Evolutionary conservation across 1,140 invertebrate genomes (phyloP).

Genomic region (Drosophila rufa): DNA sequence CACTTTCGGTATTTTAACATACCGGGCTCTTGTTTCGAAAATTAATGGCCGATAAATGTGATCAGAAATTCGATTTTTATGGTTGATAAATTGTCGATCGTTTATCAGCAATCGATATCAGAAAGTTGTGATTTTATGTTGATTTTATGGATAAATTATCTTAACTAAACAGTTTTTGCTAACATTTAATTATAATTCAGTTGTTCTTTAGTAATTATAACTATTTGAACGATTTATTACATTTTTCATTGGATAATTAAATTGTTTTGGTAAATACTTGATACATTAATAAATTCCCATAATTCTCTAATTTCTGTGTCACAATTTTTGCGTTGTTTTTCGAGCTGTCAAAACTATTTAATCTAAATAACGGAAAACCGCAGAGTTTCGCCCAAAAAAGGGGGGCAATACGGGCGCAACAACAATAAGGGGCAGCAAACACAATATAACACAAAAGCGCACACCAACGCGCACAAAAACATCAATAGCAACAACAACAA

Average conservation of each 20-base stretch:
- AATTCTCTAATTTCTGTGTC: slow-evolving; percentile 10
- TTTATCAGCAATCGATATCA: slow-evolving; percentile 28
- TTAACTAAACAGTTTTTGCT: neutral
- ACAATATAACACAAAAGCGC: slow-evolving; percentile 33
- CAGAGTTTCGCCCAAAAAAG: slow-evolving; percentile 38
- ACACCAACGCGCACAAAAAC: slow-evolving; percentile 31
- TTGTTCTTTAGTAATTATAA: too few species aligned
- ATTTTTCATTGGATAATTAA: neutral
- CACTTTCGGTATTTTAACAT: slow-evolving; percentile 41
- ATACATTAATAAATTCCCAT: neutral
- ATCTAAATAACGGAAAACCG: slow-evolving; percentile 76
- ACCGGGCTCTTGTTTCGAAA: slow-evolving; percentile 7
- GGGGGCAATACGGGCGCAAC: slow-evolving; percentile 24
- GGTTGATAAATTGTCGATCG: slow-evolving; percentile 32
- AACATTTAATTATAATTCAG: neutral
- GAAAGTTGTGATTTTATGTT: neutral
- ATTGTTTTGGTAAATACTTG: neutral
- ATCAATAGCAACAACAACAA: slow-evolving; percentile 48
- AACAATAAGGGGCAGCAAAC: slow-evolving; percentile 12
- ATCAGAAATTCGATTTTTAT: slow-evolving; percentile 46
- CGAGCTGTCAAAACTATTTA: slow-evolving; percentile 80
- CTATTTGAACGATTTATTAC: neutral
- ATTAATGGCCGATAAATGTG: slow-evolving; percentile 50
- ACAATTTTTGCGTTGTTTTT: slow-evolving; percentile 6
- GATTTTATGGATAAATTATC: neutral